A percentile compares a stretch with the other conserved stretches of the same genome.
Evolutionary conservation across 2,888 invertebrate species (phyloP).

Genomic region (Drosophila seclusa): DNA sequence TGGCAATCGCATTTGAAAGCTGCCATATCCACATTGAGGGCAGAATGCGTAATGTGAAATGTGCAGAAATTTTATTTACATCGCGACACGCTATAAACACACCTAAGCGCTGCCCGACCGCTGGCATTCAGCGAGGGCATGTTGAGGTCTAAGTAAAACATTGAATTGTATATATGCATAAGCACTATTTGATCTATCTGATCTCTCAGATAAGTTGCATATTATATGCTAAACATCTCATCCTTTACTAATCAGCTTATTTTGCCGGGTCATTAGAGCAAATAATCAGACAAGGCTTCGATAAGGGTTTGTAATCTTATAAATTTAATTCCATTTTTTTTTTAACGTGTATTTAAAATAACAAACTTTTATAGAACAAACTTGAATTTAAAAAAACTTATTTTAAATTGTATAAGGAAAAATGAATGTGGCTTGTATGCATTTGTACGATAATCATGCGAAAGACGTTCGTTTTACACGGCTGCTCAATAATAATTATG

Average conservation of each 20-base stretch:
- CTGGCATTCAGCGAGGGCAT: not conserved
- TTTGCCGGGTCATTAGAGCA: not conserved
- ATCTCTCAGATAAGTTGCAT: not conserved
- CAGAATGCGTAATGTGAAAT: conserved; percentile 63
- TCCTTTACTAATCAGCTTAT: too few species aligned
- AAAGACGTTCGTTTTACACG: too few species aligned
- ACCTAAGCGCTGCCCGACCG: conserved; percentile 7
- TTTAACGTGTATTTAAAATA: too few species aligned
- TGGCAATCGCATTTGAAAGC: conserved; percentile 27
- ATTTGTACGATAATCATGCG: too few species aligned
- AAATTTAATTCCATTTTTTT: too few species aligned
- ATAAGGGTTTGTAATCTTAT: not conserved
- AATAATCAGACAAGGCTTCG: not conserved
- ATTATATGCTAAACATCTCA: not conserved
- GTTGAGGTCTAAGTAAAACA: not conserved
- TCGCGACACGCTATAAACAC: conserved; percentile 35
- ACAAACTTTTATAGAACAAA: too few species aligned
- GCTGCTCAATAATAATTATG: too few species aligned
- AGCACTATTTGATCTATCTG: not conserved
- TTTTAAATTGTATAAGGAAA: too few species aligned
- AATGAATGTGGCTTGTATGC: too few species aligned
- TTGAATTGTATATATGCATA: not conserved
- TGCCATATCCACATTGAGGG: conserved; percentile 2
- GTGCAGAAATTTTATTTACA: conserved; percentile 58
- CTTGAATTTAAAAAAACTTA: too few species aligned